A percentile compares a stretch with the other conserved stretches of the same genome.
Conservation (phyloP, 2,888 invertebrate genomes). For the Lamellibrachia columna region DNA sequence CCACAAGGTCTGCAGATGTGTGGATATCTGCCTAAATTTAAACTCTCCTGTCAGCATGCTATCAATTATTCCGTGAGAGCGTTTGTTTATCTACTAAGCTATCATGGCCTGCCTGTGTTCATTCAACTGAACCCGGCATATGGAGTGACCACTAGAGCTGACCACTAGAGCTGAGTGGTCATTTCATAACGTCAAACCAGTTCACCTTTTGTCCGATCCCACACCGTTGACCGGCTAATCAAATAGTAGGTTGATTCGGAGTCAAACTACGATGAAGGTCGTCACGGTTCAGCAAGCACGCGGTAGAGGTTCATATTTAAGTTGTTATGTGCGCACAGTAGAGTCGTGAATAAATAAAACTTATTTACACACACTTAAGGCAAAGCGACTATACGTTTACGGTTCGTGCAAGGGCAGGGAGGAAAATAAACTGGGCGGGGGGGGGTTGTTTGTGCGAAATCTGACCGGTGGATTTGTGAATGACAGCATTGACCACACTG, state of each 20-base stretch:
- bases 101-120: not conserved
- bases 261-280: not conserved
- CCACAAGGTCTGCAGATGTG: not conserved
- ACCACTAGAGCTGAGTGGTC: not conserved
- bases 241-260: slow-evolving; percentile 3
- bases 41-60: not conserved
- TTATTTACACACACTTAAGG: not conserved
- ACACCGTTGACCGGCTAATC: not conserved
- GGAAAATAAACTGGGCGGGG: not conserved
- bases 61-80: not conserved
- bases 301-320: not conserved
- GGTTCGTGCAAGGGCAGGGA: not conserved
- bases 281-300: not conserved
- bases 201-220: not conserved
- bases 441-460: not conserved
- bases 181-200: not conserved
- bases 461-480: not conserved
- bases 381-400: not conserved
- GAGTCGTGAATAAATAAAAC: not conserved
- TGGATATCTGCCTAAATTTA: not conserved
- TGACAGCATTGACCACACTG: not conserved
- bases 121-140: not conserved
- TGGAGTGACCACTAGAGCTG: not conserved
- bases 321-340: not conserved
- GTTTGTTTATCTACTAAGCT: not conserved